Percentiles rank a stretch among this genome's conserved stretches.
Conservation (phyloP, 2,113 vertebrate species). For the Indicator maculatus region DNA sequence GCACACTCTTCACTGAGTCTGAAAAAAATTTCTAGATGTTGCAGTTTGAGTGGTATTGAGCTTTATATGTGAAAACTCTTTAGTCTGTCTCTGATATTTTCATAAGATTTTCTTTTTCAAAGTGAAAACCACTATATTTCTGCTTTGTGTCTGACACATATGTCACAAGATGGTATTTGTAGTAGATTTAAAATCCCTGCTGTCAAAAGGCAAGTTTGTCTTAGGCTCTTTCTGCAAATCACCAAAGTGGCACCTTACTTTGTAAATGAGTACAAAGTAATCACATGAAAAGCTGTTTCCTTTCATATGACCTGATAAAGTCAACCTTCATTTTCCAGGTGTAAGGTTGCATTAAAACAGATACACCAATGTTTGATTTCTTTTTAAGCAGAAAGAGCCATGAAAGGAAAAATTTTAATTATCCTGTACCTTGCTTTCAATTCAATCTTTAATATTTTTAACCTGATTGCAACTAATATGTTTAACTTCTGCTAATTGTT, state of each 20-base stretch:
- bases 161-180: not conserved
- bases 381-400: not conserved
- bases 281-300: not conserved
- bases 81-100: not conserved
- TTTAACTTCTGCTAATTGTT: not conserved
- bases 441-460: slow-evolving; percentile 4
- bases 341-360: not conserved
- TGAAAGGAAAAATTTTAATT: not conserved
- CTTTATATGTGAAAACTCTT: not conserved
- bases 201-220: slow-evolving; percentile 8
- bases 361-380: not conserved
- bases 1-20: not conserved
- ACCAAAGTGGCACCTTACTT: not conserved
- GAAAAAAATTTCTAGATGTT: not conserved
- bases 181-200: slow-evolving; percentile 2
- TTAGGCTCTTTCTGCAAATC: slow-evolving; percentile 1
- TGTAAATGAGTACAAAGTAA: not conserved
- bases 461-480: not conserved
- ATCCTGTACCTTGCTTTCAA: not conserved
- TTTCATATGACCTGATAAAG: not conserved
- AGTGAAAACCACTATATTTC: not conserved
- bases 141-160: not conserved
- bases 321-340: slow-evolving; percentile 1
- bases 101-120: not conserved
- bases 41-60: not conserved